Conservation (phyloP, 2,888 invertebrate genomes). For the Drosophila hawaiiensis region DNA sequence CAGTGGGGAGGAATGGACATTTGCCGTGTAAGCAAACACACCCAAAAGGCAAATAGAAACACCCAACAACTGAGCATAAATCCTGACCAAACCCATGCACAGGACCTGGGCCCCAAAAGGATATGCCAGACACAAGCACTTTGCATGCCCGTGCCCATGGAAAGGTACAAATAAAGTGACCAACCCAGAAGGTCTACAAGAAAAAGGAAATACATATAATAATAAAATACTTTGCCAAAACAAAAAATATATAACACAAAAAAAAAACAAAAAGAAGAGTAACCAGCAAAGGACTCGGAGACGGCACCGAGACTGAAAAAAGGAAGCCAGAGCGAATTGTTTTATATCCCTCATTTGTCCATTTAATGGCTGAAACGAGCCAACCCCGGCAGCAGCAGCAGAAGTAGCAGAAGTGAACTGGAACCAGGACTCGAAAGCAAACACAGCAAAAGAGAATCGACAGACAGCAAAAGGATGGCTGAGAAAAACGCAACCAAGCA, state of each 20-base stretch:
- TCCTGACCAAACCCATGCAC: conserved; percentile 70
- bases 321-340: conserved; percentile 84
- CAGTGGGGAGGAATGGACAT: conserved; percentile 20
- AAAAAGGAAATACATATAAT: conserved; percentile 75
- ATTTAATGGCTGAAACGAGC: conserved; percentile 83
- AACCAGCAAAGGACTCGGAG: conserved; percentile 47
- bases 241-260: conserved; percentile 26
- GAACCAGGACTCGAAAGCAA: conserved; percentile 34
- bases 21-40: conserved; percentile 72
- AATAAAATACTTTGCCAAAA: conserved; percentile 73
- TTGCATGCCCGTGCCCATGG: conserved; percentile 59
- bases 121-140: conserved; percentile 61
- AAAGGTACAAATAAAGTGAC: conserved; percentile 79
- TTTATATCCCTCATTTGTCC: conserved; percentile 85
- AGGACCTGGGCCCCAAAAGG: conserved; percentile 50
- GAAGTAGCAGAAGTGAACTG: conserved; percentile 6
- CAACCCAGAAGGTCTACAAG: conserved; percentile 72
- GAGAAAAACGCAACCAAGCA: conserved; percentile 77
- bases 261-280: conserved; percentile 40
- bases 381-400: conserved; percentile 49
- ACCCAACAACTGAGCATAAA: conserved; percentile 72
- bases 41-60: conserved; percentile 69
- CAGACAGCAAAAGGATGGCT: conserved; percentile 55
- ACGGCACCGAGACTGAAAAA: conserved; percentile 58
- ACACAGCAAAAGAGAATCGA: conserved; percentile 48